Conservation (phyloP, 2,113 vertebrate species). For the Australoheros scitulus region DNA sequence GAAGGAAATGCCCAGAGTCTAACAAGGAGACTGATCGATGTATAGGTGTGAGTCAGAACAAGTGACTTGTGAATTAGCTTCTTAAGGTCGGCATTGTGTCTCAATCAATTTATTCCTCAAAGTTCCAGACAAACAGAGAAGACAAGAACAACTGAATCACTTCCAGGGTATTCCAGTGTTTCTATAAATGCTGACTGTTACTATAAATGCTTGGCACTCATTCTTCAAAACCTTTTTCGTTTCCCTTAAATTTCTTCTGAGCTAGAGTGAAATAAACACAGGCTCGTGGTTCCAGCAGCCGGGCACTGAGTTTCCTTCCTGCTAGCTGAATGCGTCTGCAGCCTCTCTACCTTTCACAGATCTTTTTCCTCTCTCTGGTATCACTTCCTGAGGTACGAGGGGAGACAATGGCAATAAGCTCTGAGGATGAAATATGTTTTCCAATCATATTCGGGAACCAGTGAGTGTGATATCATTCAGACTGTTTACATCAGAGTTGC, state of each 20-base stretch:
- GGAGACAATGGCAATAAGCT: constrained; percentile 28
- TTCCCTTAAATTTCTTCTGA: constrained; percentile 22
- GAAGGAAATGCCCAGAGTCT: constrained; percentile 18
- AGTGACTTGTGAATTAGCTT: not conserved
- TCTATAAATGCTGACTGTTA: constrained; percentile 54
- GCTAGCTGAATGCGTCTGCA: not conserved
- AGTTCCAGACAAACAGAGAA: constrained; percentile 16
- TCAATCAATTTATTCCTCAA: not conserved
- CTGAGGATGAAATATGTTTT: not conserved
- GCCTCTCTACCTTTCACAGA: constrained; percentile 58
- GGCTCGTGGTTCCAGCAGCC: constrained; percentile 56
- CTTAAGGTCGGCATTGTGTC: not conserved
- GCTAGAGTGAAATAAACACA: constrained; percentile 50
- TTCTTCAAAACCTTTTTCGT: constrained; percentile 29
- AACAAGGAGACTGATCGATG: not conserved
- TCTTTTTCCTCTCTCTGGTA: constrained; percentile 53
- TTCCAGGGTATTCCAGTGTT: constrained; percentile 30
- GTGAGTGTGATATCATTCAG: not conserved
- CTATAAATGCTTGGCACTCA: constrained; percentile 56
- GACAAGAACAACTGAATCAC: constrained; percentile 52
- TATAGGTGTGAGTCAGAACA: constrained; percentile 37
- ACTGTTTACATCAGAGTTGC: constrained; percentile 19
- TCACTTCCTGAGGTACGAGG: constrained; percentile 45
- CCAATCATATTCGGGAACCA: constrained; percentile 44
- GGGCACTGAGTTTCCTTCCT: constrained; percentile 57